Evolutionary conservation across 2,113 vertebrate species (phyloP).

Genomic region (Naja naja): DNA sequence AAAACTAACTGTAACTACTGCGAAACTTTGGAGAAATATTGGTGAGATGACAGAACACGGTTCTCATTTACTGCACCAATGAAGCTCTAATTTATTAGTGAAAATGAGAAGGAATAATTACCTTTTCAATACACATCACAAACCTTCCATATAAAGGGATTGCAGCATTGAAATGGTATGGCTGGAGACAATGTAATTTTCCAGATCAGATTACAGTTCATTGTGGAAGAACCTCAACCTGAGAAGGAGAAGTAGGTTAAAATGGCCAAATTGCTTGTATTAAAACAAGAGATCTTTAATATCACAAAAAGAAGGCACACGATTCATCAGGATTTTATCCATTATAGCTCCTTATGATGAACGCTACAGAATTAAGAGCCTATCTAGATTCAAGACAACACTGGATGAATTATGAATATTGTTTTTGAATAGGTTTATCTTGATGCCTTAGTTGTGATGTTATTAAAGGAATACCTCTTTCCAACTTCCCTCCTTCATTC

Average conservation of each 20-base stretch:
- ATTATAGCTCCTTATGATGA: not conserved
- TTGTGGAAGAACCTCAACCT: not conserved
- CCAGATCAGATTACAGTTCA: not conserved
- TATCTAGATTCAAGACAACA: not conserved
- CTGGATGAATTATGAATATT: not conserved
- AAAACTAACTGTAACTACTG: not conserved
- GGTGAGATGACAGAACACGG: not conserved
- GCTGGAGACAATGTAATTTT: not conserved
- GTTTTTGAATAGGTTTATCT: not conserved
- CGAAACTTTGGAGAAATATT: not conserved
- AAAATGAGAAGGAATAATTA: not conserved
- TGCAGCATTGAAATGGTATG: not conserved
- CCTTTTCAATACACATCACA: slow-evolving; percentile 21
- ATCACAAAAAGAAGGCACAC: not conserved
- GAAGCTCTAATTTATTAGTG: not conserved
- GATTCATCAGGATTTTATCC: not conserved
- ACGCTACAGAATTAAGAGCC: not conserved
- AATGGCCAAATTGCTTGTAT: not conserved
- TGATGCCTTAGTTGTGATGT: not conserved
- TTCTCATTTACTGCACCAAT: not conserved
- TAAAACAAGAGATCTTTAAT: not conserved
- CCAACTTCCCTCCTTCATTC: not conserved
- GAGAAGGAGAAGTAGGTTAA: not conserved
- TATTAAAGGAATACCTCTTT: not conserved
- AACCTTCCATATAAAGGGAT: not conserved